phyloP scores from a whole-genome alignment of 2,797 vertebrate species.

The Poeciliopsis infans region DNA sequence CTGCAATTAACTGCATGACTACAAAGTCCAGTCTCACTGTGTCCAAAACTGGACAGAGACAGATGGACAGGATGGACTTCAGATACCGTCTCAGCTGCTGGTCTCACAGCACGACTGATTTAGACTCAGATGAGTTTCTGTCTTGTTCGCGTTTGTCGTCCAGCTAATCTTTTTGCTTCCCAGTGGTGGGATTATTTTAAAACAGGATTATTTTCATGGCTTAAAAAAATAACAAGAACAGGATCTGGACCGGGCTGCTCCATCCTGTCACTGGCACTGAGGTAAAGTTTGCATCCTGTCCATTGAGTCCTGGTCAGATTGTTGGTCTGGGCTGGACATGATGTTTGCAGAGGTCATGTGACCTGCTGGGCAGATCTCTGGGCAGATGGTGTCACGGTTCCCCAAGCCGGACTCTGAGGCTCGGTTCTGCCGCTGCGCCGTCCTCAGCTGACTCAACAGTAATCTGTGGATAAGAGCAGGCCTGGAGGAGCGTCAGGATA shows the following conservation, averaged over 20 bases:
- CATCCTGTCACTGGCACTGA: too few species aligned
- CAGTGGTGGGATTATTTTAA: not conserved
- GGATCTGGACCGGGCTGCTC: not conserved
- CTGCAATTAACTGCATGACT: too few species aligned
- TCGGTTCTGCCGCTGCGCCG: not conserved
- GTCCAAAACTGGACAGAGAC: too few species aligned
- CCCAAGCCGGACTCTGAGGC: not conserved
- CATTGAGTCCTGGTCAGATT: not conserved
- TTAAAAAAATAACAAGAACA: not conserved
- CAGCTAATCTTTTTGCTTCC: not conserved
- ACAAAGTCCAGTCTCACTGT: too few species aligned
- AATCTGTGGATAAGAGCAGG: conserved; percentile 2
- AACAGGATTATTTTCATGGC: not conserved
- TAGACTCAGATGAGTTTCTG: not conserved
- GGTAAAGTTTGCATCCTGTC: not conserved
- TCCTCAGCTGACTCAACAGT: not conserved
- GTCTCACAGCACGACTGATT: too few species aligned
- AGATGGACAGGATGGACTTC: not conserved
- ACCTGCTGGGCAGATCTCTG: conserved; percentile 1
- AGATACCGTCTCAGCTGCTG: not conserved
- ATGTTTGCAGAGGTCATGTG: not conserved
- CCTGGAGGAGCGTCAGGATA: conserved; percentile 1
- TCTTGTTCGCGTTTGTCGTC: not conserved
- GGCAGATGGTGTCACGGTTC: not conserved
- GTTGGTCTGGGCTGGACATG: not conserved